phyloP scores from a whole-genome alignment of 2,113 vertebrate species.

The Centrocercus urophasianus region DNA sequence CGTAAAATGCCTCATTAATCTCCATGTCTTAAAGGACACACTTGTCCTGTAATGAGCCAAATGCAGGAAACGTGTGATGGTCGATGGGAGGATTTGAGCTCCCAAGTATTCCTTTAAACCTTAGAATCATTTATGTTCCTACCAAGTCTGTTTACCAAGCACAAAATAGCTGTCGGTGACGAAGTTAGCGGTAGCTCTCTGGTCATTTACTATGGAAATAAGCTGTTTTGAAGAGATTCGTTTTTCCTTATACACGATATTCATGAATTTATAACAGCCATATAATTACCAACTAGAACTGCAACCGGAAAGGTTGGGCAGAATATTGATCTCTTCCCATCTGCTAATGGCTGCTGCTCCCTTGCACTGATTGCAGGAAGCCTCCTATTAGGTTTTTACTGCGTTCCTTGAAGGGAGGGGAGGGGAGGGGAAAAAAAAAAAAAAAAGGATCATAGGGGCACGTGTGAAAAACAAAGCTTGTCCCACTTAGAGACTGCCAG shows the following conservation, averaged over 20 bases:
- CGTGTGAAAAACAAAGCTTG: background rate
- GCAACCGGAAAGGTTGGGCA: slow-evolving; percentile 43
- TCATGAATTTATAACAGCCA: slow-evolving; percentile 64
- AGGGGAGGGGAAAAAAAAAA: no score
- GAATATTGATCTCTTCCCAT: slow-evolving; percentile 56
- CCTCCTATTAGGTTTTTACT: slow-evolving; percentile 9
- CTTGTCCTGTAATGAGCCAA: slow-evolving; percentile 74
- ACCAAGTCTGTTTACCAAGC: background rate
- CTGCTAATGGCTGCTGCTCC: slow-evolving; percentile 24
- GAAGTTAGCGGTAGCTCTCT: slow-evolving; percentile 25
- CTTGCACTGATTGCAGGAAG: background rate
- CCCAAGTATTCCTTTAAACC: background rate
- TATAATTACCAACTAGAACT: slow-evolving; percentile 63
- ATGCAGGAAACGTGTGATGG: slow-evolving; percentile 57
- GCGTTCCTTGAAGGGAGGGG: background rate
- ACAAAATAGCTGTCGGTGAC: slow-evolving; percentile 3
- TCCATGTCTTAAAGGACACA: slow-evolving; percentile 78
- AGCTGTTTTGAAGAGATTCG: slow-evolving; percentile 69
- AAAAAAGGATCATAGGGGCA: background rate
- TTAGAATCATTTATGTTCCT: background rate
- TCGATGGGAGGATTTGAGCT: background rate
- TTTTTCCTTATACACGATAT: slow-evolving; percentile 66
- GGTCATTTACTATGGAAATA: slow-evolving; percentile 74
- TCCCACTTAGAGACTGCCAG: background rate
- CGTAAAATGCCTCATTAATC: slow-evolving; percentile 82